Percentiles rank a stretch among this genome's conserved stretches.
Conservation (phyloP, 1,140 invertebrate species). For the Cyclina sinensis region DNA sequence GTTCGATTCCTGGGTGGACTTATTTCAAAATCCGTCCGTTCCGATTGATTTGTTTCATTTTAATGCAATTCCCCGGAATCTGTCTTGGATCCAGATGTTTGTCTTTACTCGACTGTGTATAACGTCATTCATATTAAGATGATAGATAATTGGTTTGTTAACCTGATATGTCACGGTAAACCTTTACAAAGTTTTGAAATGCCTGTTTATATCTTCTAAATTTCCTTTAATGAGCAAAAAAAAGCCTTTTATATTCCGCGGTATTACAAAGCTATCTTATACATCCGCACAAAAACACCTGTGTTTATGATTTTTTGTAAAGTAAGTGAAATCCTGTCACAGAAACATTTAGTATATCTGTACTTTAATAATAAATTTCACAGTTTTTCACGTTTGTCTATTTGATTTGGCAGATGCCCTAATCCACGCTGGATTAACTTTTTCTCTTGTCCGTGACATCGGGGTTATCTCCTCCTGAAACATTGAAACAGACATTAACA, state of each 20-base stretch:
- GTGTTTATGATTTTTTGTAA: too few relatives aligned
- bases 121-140: not conserved
- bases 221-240: too few relatives aligned
- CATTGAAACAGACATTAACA: not conserved
- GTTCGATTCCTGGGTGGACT: not conserved
- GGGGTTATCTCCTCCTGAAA: constrained; percentile 2
- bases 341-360: not conserved
- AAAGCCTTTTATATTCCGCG: too few relatives aligned
- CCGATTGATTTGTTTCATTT: not conserved
- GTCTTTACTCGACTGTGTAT: too few relatives aligned
- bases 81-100: too few relatives aligned
- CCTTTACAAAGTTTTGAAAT: too few relatives aligned
- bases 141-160: not conserved
- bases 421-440: not conserved
- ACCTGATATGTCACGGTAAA: not conserved
- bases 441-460: not conserved
- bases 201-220: too few relatives aligned
- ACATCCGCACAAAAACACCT: too few relatives aligned
- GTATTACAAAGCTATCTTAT: too few relatives aligned
- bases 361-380: not conserved
- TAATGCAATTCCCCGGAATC: too few relatives aligned
- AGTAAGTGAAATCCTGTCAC: too few relatives aligned
- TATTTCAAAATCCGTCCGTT: not conserved
- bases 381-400: not conserved
- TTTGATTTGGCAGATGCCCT: constrained; percentile 1